These are phyloP conservation scores for Phodopus roborovskii DNA, from an alignment of 2,113 vertebrate species.

Conservation along the genomic window DNA sequence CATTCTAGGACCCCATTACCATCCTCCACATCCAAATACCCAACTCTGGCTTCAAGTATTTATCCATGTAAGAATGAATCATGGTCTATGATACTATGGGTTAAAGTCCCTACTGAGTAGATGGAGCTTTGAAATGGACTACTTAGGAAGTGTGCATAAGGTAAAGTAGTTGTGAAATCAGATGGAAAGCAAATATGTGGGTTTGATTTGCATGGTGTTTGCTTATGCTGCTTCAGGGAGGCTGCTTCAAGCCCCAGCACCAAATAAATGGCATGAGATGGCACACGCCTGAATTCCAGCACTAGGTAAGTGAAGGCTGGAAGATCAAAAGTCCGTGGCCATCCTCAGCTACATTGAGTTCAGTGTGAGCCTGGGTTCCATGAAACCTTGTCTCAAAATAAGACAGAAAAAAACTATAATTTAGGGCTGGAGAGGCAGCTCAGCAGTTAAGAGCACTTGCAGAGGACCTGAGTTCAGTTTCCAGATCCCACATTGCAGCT, in stretches of 20 bases:
- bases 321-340: background rate
- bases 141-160: background rate
- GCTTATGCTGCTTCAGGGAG: background rate
- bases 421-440: background rate
- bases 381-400: background rate
- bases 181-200: background rate
- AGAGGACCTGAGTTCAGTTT: background rate
- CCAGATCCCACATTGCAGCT: background rate
- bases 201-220: too few species aligned
- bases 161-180: background rate
- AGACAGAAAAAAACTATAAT: background rate
- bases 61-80: background rate
- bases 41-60: background rate
- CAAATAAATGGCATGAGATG: too few species aligned
- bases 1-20: background rate
- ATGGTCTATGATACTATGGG: too few species aligned
- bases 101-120: background rate
- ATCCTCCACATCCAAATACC: background rate
- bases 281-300: background rate
- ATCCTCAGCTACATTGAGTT: background rate
- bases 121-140: background rate
- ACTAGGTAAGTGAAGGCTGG: too few species aligned
- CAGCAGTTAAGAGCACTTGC: too few species aligned
- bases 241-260: background rate
- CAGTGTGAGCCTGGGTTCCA: background rate